Conservation (phyloP, 2,113 vertebrate species). For the Pteropus alecto region DNA sequence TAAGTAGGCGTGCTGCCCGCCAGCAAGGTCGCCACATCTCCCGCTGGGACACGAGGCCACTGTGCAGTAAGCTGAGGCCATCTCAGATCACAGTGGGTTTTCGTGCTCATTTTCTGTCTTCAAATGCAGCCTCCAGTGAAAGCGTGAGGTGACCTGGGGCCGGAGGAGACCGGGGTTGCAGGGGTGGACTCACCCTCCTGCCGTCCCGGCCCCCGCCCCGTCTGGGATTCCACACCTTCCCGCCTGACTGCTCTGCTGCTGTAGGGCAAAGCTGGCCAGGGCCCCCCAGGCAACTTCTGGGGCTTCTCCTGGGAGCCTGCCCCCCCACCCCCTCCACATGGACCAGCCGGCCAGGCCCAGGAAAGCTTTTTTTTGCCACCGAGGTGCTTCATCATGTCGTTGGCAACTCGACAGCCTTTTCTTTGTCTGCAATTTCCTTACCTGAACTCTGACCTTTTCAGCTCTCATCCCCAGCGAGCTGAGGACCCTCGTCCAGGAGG, state of each 20-base stretch:
- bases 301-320: constrained; percentile 63
- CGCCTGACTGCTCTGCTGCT: too few relatives aligned
- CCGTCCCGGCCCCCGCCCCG: too few relatives aligned
- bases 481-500: constrained; percentile 90
- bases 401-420: constrained; percentile 53
- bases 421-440: constrained; percentile 74
- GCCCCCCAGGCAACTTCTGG: constrained; percentile 56
- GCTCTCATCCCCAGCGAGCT: constrained; percentile 88
- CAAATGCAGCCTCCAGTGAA: background rate
- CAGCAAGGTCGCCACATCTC: background rate
- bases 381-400: constrained; percentile 65
- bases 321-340: background rate
- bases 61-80: background rate
- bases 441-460: constrained; percentile 87
- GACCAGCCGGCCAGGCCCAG: constrained; percentile 36
- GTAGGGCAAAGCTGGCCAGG: background rate
- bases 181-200: too few relatives aligned
- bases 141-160: background rate
- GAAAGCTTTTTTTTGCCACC: background rate
- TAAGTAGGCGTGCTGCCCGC: background rate
- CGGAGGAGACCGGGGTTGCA: background rate
- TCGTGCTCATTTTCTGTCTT: background rate
- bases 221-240: too few relatives aligned
- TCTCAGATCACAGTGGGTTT: background rate
- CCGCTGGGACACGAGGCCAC: background rate